These are phyloP conservation scores for Beroe forskalii DNA, from an alignment of 37 sponge, comb jelly and placozoan species.

Conservation along the genomic window DNA sequence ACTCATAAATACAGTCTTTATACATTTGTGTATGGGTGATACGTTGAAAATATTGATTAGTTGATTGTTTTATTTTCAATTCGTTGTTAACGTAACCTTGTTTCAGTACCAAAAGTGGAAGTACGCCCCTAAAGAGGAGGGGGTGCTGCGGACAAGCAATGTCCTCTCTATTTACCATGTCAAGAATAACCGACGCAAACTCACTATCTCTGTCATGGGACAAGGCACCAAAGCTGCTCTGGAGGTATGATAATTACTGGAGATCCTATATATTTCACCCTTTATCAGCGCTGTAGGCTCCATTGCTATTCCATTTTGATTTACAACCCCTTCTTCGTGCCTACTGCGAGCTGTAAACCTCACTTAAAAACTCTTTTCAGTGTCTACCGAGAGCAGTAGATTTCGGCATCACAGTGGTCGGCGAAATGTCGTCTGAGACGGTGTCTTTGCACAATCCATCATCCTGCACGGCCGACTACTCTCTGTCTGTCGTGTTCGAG, in stretches of 20 bases:
- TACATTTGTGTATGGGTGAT: too few species aligned
- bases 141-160: neutral
- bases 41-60: too few species aligned
- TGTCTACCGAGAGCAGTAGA: constrained; percentile 68
- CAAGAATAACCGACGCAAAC: constrained; percentile 1
- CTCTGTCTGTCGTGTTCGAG: constrained; percentile 35
- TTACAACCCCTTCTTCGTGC: too few species aligned
- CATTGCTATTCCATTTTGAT: too few species aligned
- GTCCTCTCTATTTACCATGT: constrained; percentile 1
- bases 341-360: too few species aligned
- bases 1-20: too few species aligned
- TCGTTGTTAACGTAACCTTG: neutral
- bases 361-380: constrained; percentile 51
- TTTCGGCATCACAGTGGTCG: constrained; percentile 75
- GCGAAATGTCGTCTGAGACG: constrained; percentile 67
- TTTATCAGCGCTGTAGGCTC: too few species aligned
- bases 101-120: constrained; percentile 43
- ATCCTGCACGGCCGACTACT: constrained; percentile 71
- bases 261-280: too few species aligned
- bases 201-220: constrained; percentile 30
- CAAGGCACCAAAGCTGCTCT: constrained; percentile 50
- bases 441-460: constrained; percentile 73
- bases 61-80: too few species aligned
- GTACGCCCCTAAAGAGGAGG: constrained; percentile 31
- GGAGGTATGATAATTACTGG: too few species aligned